Base-by-base conservation (phyloP, 2,797 vertebrate species). In the Microctenopoma lineatum region DNA sequence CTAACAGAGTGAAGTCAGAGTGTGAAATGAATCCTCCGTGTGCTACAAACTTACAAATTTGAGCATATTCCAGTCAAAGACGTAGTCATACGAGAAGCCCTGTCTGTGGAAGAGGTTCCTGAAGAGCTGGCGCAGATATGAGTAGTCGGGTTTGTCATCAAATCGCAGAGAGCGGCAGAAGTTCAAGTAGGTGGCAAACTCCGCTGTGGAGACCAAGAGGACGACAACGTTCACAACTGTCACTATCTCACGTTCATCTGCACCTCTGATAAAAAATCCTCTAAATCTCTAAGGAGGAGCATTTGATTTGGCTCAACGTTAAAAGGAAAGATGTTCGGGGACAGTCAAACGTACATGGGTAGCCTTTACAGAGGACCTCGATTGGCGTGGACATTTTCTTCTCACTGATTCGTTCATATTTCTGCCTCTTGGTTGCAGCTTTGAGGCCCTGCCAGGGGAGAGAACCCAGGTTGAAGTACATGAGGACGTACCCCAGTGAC, bases 51-150 rank as follows among this genome's bases (percentile, higher is more conserved):
- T 96, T 90, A 99, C 97, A 88, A 99, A 99, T 81, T 99, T 99
- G 59, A 99, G 94, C 97, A 98, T 98, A 90, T 99, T 99, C 97
- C 97, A 98, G 92, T 99, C 97, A 59, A 99, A 99, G 61, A 99
- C 97, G 3, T 98, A 99, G 92, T 99, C 97, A 4, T 98, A 99
- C 52, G 97, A 99, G 92, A 99, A 98, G 65, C 97, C 97, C 87
- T 98, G 97, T 74, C 97, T 89, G 87, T 99, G 97, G 91, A 99
- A 99, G 27, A 98, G 94, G 86, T 98, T 98, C 83, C 97, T 93
- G 94, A 98, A 99, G 60, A 99, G 95, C 80, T 99, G 97, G 56
- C 97, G 92, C 77, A 99, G 93, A 83, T 98, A 99, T 0, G 97
- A 99, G 90, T 98, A 99, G 92, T 99, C 97, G 0, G 97, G 97